Evolutionary conservation across 2,797 vertebrate species (phyloP).

Genomic region (Philypnodon macrostomus): DNA sequence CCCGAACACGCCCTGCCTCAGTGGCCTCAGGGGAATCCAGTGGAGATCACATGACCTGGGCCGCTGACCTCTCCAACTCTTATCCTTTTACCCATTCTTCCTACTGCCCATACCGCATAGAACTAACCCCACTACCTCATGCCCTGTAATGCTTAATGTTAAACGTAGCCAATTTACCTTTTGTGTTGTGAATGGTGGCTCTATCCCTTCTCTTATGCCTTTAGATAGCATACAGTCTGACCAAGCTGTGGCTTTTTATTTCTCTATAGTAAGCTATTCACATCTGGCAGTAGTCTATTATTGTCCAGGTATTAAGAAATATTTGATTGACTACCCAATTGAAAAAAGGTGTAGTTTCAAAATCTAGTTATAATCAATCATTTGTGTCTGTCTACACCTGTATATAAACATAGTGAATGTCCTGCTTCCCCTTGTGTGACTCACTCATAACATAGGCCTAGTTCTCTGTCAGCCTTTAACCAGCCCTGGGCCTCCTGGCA

Average conservation of each 20-base stretch:
- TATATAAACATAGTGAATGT: conserved; percentile 8
- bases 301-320: background rate
- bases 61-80: conserved; percentile 53
- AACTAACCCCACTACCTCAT: conserved; percentile 11
- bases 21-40: conserved; percentile 56
- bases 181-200: too few relatives aligned
- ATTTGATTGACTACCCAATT: background rate
- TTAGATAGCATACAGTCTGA: too few relatives aligned
- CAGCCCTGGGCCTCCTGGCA: conserved; percentile 37
- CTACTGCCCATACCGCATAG: conserved; percentile 19
- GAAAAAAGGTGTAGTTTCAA: background rate
- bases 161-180: too few relatives aligned
- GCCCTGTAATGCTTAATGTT: too few relatives aligned
- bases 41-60: conserved; percentile 62
- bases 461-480: conserved; percentile 36
- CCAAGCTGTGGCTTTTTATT: too few relatives aligned
- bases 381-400: too few relatives aligned
- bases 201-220: too few relatives aligned
- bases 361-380: too few relatives aligned
- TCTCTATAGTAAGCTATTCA: background rate
- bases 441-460: conserved; percentile 45
- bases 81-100: conserved; percentile 47
- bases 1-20: conserved; percentile 46
- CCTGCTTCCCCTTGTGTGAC: conserved; percentile 32
- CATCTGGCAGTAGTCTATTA: background rate